Base-by-base conservation (phyloP, 2,797 vertebrate genomes). In the Halcyon leucocephala region DNA sequence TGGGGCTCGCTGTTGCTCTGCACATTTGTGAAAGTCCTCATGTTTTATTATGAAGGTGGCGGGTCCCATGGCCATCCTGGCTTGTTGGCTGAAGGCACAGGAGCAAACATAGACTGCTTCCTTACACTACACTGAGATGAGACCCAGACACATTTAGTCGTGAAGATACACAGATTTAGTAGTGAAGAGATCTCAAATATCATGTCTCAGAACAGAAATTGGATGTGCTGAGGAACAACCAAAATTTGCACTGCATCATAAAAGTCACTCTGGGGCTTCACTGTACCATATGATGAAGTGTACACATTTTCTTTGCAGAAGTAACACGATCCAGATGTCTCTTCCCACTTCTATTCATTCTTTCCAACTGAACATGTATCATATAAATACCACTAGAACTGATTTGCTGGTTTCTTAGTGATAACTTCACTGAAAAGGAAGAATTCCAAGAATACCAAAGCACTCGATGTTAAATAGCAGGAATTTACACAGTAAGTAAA, bases 391-490 rank as follows among this genome's bases (percentile, higher is more conserved):
- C 46, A 82, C 33, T 88, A 48, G 46, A 83, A 82, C 20, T 31
- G 58, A 69, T 82, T 76, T 89, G 46, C 35, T 86, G 80, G 25
- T 15, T 69, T 86, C 66, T 58, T 61, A 84, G 33, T 48, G 39
- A 54, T 46, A 86, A 42, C 33, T 74, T 88, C 74, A 73, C 35
- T 41, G 41, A 58, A 85, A 87, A 87, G 24, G 33, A 95, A 70
- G 62, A 83, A 66, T 92, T 88, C 73, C 64, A 91, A 86, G 65
- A 93, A 95, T 65, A 79, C 6, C 42, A 64, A 46, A 88, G 83
- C 25, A 33, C 41, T 33, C 29, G 11, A 16, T 26, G 35, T 78
- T 86, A 95, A 92, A 93, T 58, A 88, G 79, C 29, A 79, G 54
- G 65, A 78, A 88, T 78, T 69, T 79, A 74, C 31, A 57, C 52